Conservation (phyloP, 2,888 invertebrate species). For the Poecilobothrus nobilitatus region DNA sequence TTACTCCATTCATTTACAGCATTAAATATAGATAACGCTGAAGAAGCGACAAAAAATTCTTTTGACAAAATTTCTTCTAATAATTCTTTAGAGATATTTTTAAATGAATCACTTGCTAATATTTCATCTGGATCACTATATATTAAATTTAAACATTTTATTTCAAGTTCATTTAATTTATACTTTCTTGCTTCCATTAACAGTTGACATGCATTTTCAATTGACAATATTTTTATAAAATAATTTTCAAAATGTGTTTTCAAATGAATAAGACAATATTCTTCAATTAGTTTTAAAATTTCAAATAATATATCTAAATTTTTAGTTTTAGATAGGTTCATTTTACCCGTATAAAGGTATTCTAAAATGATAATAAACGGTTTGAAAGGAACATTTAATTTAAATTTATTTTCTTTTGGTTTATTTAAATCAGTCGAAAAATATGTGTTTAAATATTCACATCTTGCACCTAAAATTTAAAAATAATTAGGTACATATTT, state of each 20-base stretch:
- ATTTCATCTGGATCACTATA: conserved; percentile 83
- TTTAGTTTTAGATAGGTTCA: conserved; percentile 49
- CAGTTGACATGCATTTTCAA: conserved; percentile 88
- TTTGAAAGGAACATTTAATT: conserved; percentile 69
- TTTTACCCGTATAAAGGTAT: conserved; percentile 90
- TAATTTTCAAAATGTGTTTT: conserved; percentile 86
- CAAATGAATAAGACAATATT: conserved; percentile 92
- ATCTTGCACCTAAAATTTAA: conserved; percentile 70
- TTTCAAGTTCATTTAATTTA: conserved; percentile 55
- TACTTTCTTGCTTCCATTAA: conserved; percentile 77
- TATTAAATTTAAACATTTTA: conserved; percentile 82
- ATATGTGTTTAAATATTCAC: conserved; percentile 88
- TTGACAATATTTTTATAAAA: conserved; percentile 75
- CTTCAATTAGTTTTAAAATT: conserved; percentile 80
- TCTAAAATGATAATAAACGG: conserved; percentile 81
- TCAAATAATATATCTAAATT: conserved; percentile 63
- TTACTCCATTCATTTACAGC: conserved; percentile 82
- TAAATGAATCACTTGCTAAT: conserved; percentile 73
- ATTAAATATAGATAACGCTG: conserved; percentile 90
- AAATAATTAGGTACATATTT: too few species aligned
- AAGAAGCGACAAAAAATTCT: conserved; percentile 86
- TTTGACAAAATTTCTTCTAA: conserved; percentile 76
- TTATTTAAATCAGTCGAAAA: conserved; percentile 72
- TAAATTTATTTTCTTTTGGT: conserved; percentile 69
- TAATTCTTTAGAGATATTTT: conserved; percentile 66